These are phyloP conservation scores for Odocoileus virginianus DNA, from an alignment of 2,113 vertebrate species.

Conservation along the genomic window DNA sequence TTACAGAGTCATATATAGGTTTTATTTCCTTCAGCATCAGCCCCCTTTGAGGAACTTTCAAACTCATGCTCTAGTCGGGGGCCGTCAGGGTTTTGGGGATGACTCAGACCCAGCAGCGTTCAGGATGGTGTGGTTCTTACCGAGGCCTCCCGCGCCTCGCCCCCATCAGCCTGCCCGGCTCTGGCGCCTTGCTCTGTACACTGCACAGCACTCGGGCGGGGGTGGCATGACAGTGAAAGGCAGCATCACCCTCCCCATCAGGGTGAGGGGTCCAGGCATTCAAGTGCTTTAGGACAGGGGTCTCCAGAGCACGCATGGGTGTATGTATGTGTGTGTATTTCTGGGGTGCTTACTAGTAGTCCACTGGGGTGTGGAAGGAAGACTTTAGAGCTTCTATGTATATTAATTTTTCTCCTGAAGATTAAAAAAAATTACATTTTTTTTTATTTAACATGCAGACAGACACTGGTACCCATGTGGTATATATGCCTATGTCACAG, in stretches of 20 bases:
- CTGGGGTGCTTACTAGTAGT: neutral
- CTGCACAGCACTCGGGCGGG: rapidly evolving
- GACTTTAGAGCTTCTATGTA: neutral
- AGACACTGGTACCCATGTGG: neutral
- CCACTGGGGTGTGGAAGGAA: neutral
- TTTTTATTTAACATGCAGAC: neutral
- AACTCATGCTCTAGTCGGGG: neutral
- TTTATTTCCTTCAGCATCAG: neutral
- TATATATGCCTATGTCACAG: neutral
- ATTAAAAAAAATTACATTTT: neutral
- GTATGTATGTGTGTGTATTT: neutral
- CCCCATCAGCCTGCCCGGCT: neutral
- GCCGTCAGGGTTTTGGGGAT: neutral
- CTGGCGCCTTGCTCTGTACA: neutral
- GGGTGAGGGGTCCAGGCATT: neutral
- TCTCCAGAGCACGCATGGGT: rapidly evolving
- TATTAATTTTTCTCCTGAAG: neutral
- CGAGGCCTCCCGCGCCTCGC: rapidly evolving
- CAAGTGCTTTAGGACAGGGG: neutral
- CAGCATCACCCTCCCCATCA: rapidly evolving
- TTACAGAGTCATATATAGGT: neutral
- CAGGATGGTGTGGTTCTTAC: neutral
- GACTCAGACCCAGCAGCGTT: neutral
- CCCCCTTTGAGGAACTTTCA: neutral
- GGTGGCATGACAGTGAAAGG: neutral